Conservation (phyloP, 2,888 invertebrate species). For the Zygogramma bicolorata region DNA sequence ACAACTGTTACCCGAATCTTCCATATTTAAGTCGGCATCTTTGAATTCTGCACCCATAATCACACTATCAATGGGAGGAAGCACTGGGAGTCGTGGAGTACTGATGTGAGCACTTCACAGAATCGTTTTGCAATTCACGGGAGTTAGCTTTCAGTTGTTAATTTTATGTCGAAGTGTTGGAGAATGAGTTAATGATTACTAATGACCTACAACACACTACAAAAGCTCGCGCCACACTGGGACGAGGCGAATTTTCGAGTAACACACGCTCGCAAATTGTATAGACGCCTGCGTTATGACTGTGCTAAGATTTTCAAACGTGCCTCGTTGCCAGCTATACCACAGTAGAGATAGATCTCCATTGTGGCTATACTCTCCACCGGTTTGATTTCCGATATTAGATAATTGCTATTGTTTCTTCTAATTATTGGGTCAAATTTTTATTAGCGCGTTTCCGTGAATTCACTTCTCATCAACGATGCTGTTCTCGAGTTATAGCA, state of each 20-base stretch:
- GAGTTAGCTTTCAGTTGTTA: not conserved
- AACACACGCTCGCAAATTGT: conserved; percentile 33
- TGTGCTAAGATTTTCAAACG: conserved; percentile 13
- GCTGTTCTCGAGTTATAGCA: no score
- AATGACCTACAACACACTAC: conserved; percentile 41
- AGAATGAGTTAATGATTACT: not conserved
- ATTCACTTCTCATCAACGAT: no score
- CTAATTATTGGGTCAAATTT: no score
- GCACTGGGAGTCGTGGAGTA: not conserved
- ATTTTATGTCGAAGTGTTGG: not conserved
- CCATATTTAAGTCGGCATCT: conserved; percentile 63
- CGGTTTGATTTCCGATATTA: not conserved
- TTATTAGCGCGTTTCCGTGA: no score
- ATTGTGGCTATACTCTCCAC: no score
- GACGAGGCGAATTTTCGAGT: conserved; percentile 35
- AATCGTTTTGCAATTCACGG: conserved; percentile 10
- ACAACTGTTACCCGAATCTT: conserved; percentile 67
- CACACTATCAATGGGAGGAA: conserved; percentile 42
- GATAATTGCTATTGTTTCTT: no score
- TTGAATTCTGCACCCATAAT: conserved; percentile 64
- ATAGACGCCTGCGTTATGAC: conserved; percentile 33
- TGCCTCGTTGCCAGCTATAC: conserved; percentile 25
- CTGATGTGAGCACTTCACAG: conserved; percentile 27
- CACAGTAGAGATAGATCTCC: no score
- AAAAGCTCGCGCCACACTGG: conserved; percentile 47